Base-by-base conservation (phyloP, 2,888 invertebrate genomes). In the Pheosia tremula region DNA sequence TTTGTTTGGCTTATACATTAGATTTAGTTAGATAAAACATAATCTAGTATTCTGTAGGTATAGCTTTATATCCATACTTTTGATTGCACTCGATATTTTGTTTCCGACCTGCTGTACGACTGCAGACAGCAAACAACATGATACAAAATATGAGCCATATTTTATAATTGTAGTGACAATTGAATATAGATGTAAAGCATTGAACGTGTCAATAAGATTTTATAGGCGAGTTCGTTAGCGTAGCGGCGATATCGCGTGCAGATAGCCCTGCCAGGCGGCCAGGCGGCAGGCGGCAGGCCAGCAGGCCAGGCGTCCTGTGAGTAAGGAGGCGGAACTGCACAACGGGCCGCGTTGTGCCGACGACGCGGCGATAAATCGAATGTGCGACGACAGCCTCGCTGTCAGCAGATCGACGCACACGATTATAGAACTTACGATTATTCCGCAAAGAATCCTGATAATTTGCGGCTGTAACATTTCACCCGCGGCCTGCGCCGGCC, bases 261-360 rank as follows among this genome's bases (percentile, higher is more conserved):
- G 88, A 85, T 84, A 90, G 82, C 87, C 88, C 89, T 89, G 81
- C 61, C 74, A 67, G 41, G 39, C 43, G 8, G 39, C 6, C 52
- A 5, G 39, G 38, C 41, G 38, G 10, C 52, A 54, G 60, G 58
- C 60, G 74, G 24, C 24, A 5, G 41, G 39, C 43, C 6, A 13
- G 11, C 52, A 53, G 58, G 58, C 60, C 62, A 24, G 71, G 66
- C 67, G 75, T 71, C 66, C 66, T 73, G 73, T 47, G 64, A 57
- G 80, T 84, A 84, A 87, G 81, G 85, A 88, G 84, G 86, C 84
- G 86, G 87, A 86, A 87, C 85, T 81, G 74, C 76, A 90, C 89
- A 90, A 88, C 85, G 85, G 81, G 72, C 78, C 71, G 82, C 89
- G 81, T 90, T 90, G 90, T 91, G 82, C 79, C 67, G 71, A 66